phyloP scores from a whole-genome alignment of 2,113 vertebrate species.

The Corapipo altera region DNA sequence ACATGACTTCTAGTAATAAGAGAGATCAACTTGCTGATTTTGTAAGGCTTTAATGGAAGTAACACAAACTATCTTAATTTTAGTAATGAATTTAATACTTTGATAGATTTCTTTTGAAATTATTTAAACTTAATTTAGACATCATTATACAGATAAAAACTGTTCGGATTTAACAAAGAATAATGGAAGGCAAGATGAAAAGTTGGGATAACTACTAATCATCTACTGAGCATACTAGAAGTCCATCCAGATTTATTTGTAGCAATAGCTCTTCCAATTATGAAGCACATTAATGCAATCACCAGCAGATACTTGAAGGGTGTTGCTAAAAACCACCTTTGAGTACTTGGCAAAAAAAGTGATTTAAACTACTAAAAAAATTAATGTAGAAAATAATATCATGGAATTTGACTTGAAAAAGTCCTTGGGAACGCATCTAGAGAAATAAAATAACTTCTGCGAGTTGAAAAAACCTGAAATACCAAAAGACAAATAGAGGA shows the following conservation, averaged over 20 bases:
- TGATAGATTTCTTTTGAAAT: background rate
- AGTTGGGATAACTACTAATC: background rate
- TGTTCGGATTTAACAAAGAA: constrained; percentile 7
- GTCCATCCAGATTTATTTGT: constrained; percentile 5
- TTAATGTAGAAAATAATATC: background rate
- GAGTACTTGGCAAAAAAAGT: background rate
- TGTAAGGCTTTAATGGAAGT: background rate
- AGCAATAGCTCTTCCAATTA: background rate
- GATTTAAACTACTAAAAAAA: background rate
- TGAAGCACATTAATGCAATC: background rate
- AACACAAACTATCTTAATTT: background rate
- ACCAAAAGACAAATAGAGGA: constrained; percentile 59
- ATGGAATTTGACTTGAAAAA: constrained; percentile 50
- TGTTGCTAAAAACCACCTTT: constrained; percentile 5
- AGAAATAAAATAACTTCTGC: constrained; percentile 61
- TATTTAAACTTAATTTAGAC: background rate
- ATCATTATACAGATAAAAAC: background rate
- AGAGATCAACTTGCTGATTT: background rate
- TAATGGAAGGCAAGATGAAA: background rate
- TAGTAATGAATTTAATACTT: background rate
- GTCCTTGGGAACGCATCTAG: constrained; percentile 20
- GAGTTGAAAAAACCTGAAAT: constrained; percentile 52
- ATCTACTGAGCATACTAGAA: background rate
- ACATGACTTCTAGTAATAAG: background rate
- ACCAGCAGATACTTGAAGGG: background rate